Conservation (phyloP, 1,140 invertebrate species). For the Aleiodes sp. region DNA sequence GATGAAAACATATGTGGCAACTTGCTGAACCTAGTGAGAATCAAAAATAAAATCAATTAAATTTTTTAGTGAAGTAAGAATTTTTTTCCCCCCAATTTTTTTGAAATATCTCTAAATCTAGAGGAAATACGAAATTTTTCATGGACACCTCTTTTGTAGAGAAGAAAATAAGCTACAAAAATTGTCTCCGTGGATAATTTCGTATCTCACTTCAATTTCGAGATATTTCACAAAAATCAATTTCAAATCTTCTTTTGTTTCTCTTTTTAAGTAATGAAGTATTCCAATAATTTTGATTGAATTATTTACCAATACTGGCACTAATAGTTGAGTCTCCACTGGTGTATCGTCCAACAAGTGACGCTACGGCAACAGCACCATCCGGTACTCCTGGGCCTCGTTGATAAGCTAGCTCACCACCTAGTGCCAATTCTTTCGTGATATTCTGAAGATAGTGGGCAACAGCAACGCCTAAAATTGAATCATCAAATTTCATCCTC, state of each 20-base stretch:
- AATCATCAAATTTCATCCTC: neutral
- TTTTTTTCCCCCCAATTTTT: no score
- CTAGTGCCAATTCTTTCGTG: conserved; percentile 81
- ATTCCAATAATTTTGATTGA: neutral
- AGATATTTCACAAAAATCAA: no score
- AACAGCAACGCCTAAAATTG: conserved; percentile 77
- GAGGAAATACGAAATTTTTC: no score
- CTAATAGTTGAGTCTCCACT: conserved; percentile 57
- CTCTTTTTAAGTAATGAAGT: neutral
- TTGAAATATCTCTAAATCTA: no score
- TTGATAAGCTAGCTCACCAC: conserved; percentile 94
- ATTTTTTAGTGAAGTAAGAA: no score
- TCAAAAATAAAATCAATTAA: conserved; percentile 5
- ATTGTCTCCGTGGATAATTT: conserved; percentile 67
- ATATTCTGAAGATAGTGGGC: conserved; percentile 93
- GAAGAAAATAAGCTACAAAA: conserved; percentile 47
- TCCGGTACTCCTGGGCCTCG: conserved; percentile 86
- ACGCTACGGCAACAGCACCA: conserved; percentile 85
- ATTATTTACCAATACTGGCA: conserved; percentile 52
- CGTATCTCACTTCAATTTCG: no score
- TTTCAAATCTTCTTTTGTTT: neutral
- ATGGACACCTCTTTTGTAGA: no score
- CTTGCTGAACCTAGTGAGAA: conserved; percentile 72
- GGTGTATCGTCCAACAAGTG: conserved; percentile 82
- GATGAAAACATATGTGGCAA: conserved; percentile 92